Percentiles rank a stretch among this genome's conserved stretches.
Conservation (phyloP, 1,140 invertebrate species). For the Popillia japonica region DNA sequence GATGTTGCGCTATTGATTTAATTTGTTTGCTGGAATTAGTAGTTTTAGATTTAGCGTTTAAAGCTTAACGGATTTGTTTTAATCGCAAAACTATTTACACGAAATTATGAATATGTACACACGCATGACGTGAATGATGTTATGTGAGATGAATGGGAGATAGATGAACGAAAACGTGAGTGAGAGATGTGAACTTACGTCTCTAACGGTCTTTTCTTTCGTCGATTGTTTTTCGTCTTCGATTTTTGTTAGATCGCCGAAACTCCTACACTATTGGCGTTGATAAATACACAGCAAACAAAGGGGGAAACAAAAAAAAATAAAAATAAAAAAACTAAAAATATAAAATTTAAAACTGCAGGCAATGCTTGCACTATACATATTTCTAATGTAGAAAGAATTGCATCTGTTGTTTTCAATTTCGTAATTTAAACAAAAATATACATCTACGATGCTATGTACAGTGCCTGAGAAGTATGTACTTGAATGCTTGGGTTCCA, state of each 20-base stretch:
- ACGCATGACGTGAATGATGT: background rate
- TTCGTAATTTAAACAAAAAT: too few relatives aligned
- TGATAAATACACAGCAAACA: conserved; percentile 36
- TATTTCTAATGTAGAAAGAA: too few relatives aligned
- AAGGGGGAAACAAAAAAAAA: conserved; percentile 39
- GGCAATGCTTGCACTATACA: background rate
- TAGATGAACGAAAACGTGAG: conserved; percentile 12
- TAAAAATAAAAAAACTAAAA: conserved; percentile 40
- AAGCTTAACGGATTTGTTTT: too few relatives aligned
- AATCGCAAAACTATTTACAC: too few relatives aligned
- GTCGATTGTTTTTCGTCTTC: conserved; percentile 59
- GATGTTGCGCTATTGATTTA: background rate
- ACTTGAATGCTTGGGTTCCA: too few relatives aligned
- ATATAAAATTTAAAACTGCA: conserved; percentile 20
- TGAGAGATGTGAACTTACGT: conserved; percentile 30
- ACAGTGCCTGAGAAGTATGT: too few relatives aligned
- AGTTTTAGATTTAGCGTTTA: background rate
- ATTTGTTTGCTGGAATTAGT: background rate
- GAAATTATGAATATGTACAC: too few relatives aligned
- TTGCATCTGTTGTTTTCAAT: too few relatives aligned
- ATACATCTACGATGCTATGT: too few relatives aligned
- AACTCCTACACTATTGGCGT: conserved; percentile 67
- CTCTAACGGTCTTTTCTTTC: conserved; percentile 33
- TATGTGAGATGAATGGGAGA: background rate
- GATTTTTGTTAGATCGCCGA: conserved; percentile 69